A percentile compares a stretch with the other conserved stretches of the same genome.
phyloP scores from a whole-genome alignment of 2,888 invertebrate genomes.

The Ophonus ardosiacus region DNA sequence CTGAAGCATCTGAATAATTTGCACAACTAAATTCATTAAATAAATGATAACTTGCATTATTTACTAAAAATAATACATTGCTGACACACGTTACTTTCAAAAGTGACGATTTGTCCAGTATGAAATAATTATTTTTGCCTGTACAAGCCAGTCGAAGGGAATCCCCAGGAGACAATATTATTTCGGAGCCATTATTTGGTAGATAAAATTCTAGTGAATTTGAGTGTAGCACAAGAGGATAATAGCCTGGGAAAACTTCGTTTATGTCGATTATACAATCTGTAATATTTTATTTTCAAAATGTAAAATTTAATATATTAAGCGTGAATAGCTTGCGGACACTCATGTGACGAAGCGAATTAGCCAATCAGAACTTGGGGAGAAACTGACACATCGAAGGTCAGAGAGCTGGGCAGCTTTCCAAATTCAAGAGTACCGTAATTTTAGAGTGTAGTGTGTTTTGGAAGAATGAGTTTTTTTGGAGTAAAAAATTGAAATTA shows the following conservation, averaged over 20 bases:
- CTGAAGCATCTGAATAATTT: constrained; percentile 73
- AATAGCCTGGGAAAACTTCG: constrained; percentile 70
- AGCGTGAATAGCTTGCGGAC: too few species aligned
- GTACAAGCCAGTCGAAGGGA: constrained; percentile 38
- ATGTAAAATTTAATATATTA: background rate
- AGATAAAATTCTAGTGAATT: constrained; percentile 9
- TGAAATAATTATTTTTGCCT: constrained; percentile 39
- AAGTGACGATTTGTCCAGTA: constrained; percentile 1
- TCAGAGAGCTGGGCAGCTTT: too few species aligned
- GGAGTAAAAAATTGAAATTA: too few species aligned
- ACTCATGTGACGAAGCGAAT: too few species aligned
- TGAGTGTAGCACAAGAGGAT: constrained; percentile 69
- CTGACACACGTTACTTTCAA: constrained; percentile 67
- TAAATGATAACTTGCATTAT: background rate
- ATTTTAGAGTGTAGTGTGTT: too few species aligned
- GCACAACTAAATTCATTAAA: constrained; percentile 76
- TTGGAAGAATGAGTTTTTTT: too few species aligned
- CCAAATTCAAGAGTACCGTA: too few species aligned
- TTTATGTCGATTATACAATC: constrained; percentile 68
- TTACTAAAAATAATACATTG: background rate
- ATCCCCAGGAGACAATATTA: background rate
- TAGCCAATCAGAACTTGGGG: too few species aligned
- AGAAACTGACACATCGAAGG: too few species aligned
- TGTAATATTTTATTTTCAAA: constrained; percentile 31
- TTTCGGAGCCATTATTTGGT: constrained; percentile 8